phyloP scores from a whole-genome alignment of 2,888 invertebrate genomes.

The Malthinus flaveolus region DNA sequence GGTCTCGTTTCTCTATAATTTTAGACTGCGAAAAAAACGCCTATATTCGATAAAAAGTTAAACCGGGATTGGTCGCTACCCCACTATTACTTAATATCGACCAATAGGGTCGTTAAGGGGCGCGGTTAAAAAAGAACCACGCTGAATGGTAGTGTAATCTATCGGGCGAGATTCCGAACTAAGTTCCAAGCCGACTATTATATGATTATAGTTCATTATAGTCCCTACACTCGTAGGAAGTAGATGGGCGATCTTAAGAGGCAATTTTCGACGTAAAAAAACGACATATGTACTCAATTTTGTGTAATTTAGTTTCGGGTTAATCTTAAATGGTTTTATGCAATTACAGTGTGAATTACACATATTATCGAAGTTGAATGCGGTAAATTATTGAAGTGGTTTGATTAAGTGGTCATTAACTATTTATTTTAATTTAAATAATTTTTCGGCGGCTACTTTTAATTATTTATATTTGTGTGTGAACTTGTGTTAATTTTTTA shows the following conservation, averaged over 20 bases:
- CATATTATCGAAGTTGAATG: constrained; percentile 53
- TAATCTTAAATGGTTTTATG: constrained; percentile 55
- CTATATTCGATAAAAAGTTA: constrained; percentile 29
- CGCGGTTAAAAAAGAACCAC: constrained; percentile 37
- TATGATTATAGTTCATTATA: constrained; percentile 59
- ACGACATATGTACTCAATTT: constrained; percentile 55
- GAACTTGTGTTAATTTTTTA: constrained; percentile 7
- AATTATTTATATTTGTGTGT: constrained; percentile 19
- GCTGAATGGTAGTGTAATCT: constrained; percentile 54
- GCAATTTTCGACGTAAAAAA: constrained; percentile 56
- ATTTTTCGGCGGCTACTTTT: constrained; percentile 20
- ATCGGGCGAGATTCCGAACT: constrained; percentile 51
- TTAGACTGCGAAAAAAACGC: constrained; percentile 34
- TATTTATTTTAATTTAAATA: constrained; percentile 32
- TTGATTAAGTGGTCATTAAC: constrained; percentile 36
- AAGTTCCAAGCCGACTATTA: constrained; percentile 54
- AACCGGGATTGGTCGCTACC: constrained; percentile 43
- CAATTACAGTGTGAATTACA: constrained; percentile 57
- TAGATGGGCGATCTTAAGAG: constrained; percentile 53
- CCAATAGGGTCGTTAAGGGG: constrained; percentile 44
- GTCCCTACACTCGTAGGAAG: constrained; percentile 57
- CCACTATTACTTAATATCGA: constrained; percentile 27
- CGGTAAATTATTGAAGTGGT: constrained; percentile 40
- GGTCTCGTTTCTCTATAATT: constrained; percentile 6
- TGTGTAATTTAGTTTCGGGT: constrained; percentile 56